A percentile compares a stretch with the other conserved stretches of the same genome.
These are phyloP conservation scores for Amyelois transitella DNA, from an alignment of 1,140 invertebrate species.

Conservation along the genomic window DNA sequence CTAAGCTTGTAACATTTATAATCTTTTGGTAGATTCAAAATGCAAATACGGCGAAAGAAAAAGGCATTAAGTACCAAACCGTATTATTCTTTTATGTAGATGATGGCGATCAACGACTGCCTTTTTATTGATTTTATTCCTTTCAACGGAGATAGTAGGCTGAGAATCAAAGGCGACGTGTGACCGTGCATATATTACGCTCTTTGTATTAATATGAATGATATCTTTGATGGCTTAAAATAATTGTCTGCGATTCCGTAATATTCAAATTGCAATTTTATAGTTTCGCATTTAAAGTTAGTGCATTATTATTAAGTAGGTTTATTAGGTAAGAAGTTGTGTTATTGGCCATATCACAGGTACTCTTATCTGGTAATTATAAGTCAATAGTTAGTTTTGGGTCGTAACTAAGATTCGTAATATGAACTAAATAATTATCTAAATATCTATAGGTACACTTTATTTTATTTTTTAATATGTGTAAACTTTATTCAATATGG, in stretches of 20 bases:
- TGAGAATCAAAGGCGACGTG: constrained; percentile 9
- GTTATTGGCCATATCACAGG: no score
- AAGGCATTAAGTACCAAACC: not conserved
- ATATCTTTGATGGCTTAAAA: not conserved
- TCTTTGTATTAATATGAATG: not conserved
- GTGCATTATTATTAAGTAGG: not conserved
- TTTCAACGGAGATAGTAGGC: constrained; percentile 16
- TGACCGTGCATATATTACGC: constrained; percentile 28
- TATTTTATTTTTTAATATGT: no score
- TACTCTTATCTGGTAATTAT: no score
- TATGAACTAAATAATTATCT: no score
- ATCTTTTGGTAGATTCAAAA: no score
- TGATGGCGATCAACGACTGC: not conserved
- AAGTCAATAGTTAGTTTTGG: no score
- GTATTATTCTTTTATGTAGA: not conserved
- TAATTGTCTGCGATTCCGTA: not conserved
- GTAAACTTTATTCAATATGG: no score
- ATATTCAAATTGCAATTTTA: not conserved
- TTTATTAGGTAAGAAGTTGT: not conserved
- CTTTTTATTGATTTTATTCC: constrained; percentile 35
- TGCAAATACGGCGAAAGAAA: not conserved
- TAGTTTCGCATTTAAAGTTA: not conserved
- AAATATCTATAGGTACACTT: no score
- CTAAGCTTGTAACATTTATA: no score
- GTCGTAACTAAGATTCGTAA: no score